These are phyloP conservation scores for Microtus pennsylvanicus DNA, from an alignment of 2,113 vertebrate species.

Conservation along the genomic window DNA sequence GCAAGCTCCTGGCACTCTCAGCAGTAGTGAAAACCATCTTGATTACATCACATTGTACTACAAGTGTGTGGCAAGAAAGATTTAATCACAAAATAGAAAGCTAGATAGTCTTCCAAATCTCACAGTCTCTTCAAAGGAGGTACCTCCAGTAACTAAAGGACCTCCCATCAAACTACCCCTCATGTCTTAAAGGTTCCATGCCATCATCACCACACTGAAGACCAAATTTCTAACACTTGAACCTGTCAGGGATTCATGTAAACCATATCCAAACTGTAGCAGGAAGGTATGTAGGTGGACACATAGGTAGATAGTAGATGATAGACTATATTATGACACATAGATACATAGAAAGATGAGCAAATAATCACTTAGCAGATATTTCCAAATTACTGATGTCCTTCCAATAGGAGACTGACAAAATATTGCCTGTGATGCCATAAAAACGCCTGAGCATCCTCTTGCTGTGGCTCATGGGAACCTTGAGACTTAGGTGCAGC, in stretches of 20 bases:
- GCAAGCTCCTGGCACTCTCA: too few relatives aligned
- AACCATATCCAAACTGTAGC: not conserved
- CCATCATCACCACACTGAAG: not conserved
- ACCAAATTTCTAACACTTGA: too few relatives aligned
- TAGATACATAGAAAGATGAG: not conserved
- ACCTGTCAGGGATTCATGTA: not conserved
- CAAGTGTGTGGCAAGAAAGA: not conserved
- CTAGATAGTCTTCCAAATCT: not conserved
- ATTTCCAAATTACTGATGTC: not conserved
- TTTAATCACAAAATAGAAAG: not conserved
- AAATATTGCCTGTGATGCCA: not conserved
- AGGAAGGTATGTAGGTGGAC: not conserved
- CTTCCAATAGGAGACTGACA: not conserved
- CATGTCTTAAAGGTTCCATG: not conserved
- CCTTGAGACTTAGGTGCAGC: fast-evolving
- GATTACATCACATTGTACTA: too few relatives aligned
- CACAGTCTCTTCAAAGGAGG: not conserved
- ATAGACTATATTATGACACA: too few relatives aligned
- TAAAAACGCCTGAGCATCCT: not conserved
- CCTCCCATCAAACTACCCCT: not conserved
- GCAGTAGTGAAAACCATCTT: not conserved
- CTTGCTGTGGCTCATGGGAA: fast-evolving
- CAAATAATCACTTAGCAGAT: not conserved
- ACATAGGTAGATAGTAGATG: not conserved
- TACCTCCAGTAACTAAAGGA: too few relatives aligned